Conservation (phyloP, 2,797 vertebrate genomes). For the Anisognathus igniventris region DNA sequence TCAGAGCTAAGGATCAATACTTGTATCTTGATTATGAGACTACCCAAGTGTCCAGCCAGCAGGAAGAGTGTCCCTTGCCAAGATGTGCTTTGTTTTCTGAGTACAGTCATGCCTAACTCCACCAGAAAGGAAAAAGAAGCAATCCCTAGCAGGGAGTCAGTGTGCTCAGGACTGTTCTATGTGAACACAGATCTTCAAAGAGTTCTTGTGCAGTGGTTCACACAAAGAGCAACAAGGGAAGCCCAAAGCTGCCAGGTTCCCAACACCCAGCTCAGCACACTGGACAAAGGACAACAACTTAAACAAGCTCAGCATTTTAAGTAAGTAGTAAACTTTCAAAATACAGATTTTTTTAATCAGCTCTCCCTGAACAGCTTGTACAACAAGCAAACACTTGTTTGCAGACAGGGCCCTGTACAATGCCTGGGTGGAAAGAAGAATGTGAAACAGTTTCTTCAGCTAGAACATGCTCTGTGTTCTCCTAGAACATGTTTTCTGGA, state of each 20-base stretch:
- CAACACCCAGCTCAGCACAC: neutral
- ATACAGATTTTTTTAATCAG: neutral
- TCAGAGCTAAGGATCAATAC: neutral
- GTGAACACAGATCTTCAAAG: neutral
- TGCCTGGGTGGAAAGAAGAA: neutral
- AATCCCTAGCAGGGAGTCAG: neutral
- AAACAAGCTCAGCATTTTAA: neutral
- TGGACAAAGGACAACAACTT: neutral
- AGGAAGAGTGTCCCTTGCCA: neutral
- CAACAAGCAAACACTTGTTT: neutral
- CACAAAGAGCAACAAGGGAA: neutral
- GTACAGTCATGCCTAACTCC: neutral
- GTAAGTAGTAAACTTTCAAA: neutral
- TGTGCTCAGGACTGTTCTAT: neutral
- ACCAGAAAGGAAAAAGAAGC: neutral
- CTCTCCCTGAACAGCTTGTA: neutral
- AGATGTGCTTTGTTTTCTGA: neutral
- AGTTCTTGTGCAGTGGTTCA: neutral
- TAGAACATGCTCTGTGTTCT: neutral
- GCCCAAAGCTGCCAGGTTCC: neutral
- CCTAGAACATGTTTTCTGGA: neutral
- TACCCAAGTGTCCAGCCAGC: neutral
- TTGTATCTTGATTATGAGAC: neutral
- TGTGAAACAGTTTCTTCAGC: neutral
- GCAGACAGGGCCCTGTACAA: neutral